Base-by-base conservation (phyloP, 2,888 invertebrate species). In the Coecobrya sp. region DNA sequence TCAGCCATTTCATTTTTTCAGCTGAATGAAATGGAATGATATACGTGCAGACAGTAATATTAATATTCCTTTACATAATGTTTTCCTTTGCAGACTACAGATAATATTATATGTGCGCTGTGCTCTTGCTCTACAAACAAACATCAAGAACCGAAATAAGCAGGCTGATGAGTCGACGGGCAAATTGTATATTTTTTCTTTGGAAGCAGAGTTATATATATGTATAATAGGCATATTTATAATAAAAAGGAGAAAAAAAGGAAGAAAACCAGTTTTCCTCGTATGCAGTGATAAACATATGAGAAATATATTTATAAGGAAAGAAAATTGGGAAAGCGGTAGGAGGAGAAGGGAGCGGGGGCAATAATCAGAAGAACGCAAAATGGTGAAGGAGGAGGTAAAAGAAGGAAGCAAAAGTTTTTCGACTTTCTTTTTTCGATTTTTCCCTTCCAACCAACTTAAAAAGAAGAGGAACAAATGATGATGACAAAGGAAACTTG, bases 401-500 rank as follows among this genome's bases (percentile, higher is more conserved):
- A 25, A 49, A 49, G 27, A 55, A 30, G 84, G 25, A 86, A 86
- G 76, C n/a, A 55, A 73, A 86, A 73, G 73, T 86, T 86, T 86
- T 62, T 59, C 68, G 85, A 87, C 86, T 87, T 87, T 87, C 76
- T 87, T 87, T 73, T 87, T 73, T 65, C 73, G 73, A 55, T 87
- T 87, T 76, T 52, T 76, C 59, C 36, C 68, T 55, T 81, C 59
- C 55, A 30, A n/a, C 70, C 70, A 52, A 27, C 86, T 86, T 86
- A 70, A 87, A 68, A 86, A 52, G 55, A 10, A 79, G 49, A 79
- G 16, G 70, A 86, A 86, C 86, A 86, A 87, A 87, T 76, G 86
- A 86, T 86, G 86, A 87, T 87, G 59, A 73, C 86, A 87, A 87
- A 87, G 73, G 62, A 76, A 87, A 87, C 59, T 76, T 87, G 42